phyloP scores from a whole-genome alignment of 2,113 vertebrate species.

The Bambusicola thoracicus region DNA sequence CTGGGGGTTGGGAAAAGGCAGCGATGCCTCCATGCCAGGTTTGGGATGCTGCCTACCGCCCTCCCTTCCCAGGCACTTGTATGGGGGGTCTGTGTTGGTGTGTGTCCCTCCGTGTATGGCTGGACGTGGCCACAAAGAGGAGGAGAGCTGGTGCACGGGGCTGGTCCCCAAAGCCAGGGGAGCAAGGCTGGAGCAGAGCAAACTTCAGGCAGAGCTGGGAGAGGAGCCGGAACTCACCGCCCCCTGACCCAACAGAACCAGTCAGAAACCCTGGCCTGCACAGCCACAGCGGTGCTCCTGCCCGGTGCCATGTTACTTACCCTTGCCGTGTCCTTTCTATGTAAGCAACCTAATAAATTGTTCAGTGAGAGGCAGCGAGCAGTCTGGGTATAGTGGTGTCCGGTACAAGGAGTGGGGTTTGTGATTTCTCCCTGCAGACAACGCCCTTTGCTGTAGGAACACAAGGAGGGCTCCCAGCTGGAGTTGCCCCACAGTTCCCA shows the following conservation, averaged over 20 bases:
- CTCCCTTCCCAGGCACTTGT: not conserved
- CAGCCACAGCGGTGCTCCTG: not conserved
- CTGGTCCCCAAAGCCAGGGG: not conserved
- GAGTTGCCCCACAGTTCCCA: not conserved
- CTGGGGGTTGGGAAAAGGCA: not conserved
- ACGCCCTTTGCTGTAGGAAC: not conserved
- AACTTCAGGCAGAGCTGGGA: not conserved
- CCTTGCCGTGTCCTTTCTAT: not conserved
- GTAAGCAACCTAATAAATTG: slow-evolving; percentile 52
- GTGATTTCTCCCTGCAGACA: not conserved
- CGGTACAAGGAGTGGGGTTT: not conserved
- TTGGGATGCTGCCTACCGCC: not conserved
- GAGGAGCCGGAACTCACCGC: not conserved
- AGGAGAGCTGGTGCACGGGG: not conserved
- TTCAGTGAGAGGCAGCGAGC: not conserved
- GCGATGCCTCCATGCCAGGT: not conserved
- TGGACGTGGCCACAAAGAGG: not conserved
- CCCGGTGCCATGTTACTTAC: not conserved
- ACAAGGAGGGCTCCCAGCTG: not conserved
- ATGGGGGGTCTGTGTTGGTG: not conserved
- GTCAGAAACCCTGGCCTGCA: not conserved
- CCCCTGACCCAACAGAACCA: not conserved
- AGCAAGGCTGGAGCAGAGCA: not conserved
- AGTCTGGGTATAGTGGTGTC: not conserved
- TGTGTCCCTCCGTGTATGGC: rapidly evolving